Percentiles rank a stretch among this genome's conserved stretches.
Conservation (phyloP, 2,113 vertebrate species). For the Aegypius monachus region DNA sequence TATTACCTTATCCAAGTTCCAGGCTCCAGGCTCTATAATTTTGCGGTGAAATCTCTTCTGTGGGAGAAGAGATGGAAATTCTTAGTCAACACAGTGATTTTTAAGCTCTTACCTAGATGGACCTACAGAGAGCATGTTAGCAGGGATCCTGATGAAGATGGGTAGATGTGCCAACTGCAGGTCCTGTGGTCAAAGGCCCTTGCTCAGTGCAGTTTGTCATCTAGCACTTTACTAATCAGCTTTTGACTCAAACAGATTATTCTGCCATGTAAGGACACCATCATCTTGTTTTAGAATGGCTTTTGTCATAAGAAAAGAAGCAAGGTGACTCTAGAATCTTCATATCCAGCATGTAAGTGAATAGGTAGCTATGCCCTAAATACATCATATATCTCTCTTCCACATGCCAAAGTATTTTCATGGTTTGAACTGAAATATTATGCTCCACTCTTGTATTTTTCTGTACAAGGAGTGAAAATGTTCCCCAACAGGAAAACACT, state of each 20-base stretch:
- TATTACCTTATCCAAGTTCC: neutral
- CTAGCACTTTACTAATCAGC: neutral
- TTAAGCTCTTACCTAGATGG: neutral
- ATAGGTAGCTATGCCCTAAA: neutral
- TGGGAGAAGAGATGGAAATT: neutral
- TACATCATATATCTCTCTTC: neutral
- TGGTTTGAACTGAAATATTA: neutral
- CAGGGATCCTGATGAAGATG: neutral
- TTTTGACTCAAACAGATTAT: constrained; percentile 5
- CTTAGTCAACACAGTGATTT: neutral
- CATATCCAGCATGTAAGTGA: neutral
- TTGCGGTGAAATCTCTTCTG: neutral
- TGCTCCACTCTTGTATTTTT: neutral
- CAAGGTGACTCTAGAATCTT: neutral
- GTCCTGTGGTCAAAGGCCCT: neutral
- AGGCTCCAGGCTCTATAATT: neutral
- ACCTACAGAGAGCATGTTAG: neutral
- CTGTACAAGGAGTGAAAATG: neutral
- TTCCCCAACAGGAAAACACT: neutral
- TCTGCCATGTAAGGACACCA: neutral
- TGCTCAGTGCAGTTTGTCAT: neutral
- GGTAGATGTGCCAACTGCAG: neutral
- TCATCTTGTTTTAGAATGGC: constrained; percentile 1
- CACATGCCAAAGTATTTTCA: neutral
- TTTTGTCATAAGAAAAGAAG: neutral